Conservation (phyloP, 2,888 invertebrate species). For the Craniophora ligustri region DNA sequence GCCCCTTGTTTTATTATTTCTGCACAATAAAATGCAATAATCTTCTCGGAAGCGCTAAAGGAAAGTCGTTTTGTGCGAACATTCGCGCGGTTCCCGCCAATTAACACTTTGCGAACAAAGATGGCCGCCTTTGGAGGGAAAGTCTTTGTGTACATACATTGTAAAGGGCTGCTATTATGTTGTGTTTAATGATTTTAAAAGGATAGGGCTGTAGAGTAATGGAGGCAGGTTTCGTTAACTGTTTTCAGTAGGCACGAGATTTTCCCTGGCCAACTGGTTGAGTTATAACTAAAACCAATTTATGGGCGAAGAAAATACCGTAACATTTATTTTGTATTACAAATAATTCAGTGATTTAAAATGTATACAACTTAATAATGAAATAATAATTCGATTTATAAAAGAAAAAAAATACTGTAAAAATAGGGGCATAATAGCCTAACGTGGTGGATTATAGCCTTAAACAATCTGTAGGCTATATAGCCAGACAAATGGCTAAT, state of each 20-base stretch:
- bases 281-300: slow-evolving; percentile 10
- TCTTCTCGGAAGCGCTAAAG: slow-evolving; percentile 62
- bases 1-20: slow-evolving; percentile 59
- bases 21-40: slow-evolving; percentile 66
- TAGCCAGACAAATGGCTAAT: too few relatives aligned
- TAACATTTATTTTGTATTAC: too few relatives aligned
- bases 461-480: too few relatives aligned
- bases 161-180: slow-evolving; percentile 69
- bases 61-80: slow-evolving; percentile 66
- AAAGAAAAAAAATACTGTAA: too few relatives aligned
- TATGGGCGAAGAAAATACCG: neutral
- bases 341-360: too few relatives aligned
- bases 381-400: too few relatives aligned
- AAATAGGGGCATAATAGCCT: too few relatives aligned
- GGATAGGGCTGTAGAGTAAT: slow-evolving; percentile 17
- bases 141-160: slow-evolving; percentile 71
- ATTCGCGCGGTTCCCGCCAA: slow-evolving; percentile 76
- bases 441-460: too few relatives aligned
- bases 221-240: slow-evolving; percentile 18
- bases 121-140: slow-evolving; percentile 71
- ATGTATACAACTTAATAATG: too few relatives aligned
- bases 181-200: slow-evolving; percentile 56
- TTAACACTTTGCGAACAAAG: slow-evolving; percentile 83
- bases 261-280: slow-evolving; percentile 1
- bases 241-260: neutral